Evolutionary conservation across 2,888 invertebrate species (phyloP).

Genomic region (Aricia artaxerxes): DNA sequence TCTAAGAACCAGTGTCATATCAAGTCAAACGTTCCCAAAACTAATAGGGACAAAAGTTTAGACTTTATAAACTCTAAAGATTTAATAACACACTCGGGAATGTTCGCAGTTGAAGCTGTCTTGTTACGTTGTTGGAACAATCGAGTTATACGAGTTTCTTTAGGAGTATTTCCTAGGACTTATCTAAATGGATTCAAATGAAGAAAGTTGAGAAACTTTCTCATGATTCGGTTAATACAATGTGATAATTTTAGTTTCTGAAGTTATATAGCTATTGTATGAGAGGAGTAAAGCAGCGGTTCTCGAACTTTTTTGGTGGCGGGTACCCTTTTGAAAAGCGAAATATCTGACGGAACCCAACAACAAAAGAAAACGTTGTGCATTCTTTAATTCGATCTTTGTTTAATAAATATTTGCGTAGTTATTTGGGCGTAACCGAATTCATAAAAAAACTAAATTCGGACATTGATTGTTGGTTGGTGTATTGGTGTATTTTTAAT

Average conservation of each 20-base stretch:
- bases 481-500: too few species aligned
- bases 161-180: conserved; percentile 29
- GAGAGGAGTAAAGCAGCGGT: not conserved
- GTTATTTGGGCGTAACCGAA: too few species aligned
- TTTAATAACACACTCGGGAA: conserved; percentile 21
- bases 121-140: conserved; percentile 16
- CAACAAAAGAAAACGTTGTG: too few species aligned
- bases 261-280: not conserved
- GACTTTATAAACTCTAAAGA: not conserved
- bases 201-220: conserved; percentile 28
- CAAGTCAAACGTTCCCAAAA: not conserved
- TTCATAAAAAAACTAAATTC: too few species aligned
- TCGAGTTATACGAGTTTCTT: conserved; percentile 19
- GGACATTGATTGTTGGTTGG: too few species aligned
- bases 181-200: conserved; percentile 34
- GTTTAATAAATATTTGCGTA: too few species aligned
- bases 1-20: not conserved
- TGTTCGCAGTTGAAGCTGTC: conserved; percentile 18
- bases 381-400: too few species aligned
- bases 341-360: too few species aligned
- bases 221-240: conserved; percentile 21
- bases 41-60: not conserved
- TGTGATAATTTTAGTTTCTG: conserved; percentile 7
- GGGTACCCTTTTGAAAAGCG: too few species aligned
- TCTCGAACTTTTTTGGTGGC: too few species aligned